These are phyloP conservation scores for Protonibea diacanthus DNA, from an alignment of 2,797 vertebrate species.

Conservation along the genomic window DNA sequence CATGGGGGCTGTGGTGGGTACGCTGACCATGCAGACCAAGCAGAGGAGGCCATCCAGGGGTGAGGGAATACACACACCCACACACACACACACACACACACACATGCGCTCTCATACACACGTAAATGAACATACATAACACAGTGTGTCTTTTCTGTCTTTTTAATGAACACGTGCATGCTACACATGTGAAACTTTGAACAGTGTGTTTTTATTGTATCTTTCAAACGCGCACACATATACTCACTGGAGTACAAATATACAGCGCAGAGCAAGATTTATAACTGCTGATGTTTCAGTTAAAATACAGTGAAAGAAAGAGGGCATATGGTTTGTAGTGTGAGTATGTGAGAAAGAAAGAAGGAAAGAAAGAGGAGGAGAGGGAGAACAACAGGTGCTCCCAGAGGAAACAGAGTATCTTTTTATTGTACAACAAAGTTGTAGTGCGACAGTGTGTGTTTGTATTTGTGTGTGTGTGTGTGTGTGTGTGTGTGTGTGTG, in stretches of 20 bases:
- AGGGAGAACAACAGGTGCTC: slow-evolving; percentile 69
- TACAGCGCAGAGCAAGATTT: slow-evolving; percentile 36
- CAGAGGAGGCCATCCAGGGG: slow-evolving; percentile 92
- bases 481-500: neutral
- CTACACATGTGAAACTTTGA: slow-evolving; percentile 42
- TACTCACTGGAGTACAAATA: slow-evolving; percentile 20
- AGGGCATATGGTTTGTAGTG: neutral
- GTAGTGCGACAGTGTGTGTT: neutral
- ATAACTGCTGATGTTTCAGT: slow-evolving; percentile 42
- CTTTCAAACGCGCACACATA: slow-evolving; percentile 13
- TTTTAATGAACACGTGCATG: slow-evolving; percentile 3
- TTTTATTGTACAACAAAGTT: slow-evolving; percentile 59
- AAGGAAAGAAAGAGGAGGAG: neutral
- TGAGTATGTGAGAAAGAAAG: neutral
- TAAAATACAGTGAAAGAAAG: slow-evolving; percentile 35
- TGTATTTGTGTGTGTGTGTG: neutral
- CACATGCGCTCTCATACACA: slow-evolving; percentile 3
- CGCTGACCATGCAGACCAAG: slow-evolving; percentile 96
- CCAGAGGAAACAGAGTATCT: slow-evolving; percentile 23
- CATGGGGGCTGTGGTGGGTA: slow-evolving; percentile 98
- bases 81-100: slow-evolving; percentile 25
- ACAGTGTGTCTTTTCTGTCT: accelerated
- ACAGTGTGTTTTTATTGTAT: neutral
- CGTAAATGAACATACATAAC: neutral
- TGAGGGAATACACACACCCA: slow-evolving; percentile 82